A percentile compares a stretch with the other conserved stretches of the same genome.
These are phyloP conservation scores for Alligator sinensis DNA, from an alignment of 2,113 vertebrate genomes.

Conservation along the genomic window DNA sequence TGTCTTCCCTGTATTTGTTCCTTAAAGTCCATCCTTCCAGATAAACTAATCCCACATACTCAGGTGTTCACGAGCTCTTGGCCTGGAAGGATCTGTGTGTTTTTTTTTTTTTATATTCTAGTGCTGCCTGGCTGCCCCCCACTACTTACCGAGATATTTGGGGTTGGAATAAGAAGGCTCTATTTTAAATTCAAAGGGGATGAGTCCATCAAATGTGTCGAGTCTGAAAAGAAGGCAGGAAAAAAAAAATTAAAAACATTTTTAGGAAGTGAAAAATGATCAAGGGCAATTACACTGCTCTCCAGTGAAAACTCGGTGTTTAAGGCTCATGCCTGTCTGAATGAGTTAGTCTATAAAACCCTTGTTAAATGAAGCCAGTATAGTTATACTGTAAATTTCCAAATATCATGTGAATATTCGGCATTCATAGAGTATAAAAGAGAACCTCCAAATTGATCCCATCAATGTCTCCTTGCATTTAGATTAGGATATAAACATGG, in stretches of 20 bases:
- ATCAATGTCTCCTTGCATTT: not conserved
- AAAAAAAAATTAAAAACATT: too few species aligned
- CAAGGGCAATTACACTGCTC: not conserved
- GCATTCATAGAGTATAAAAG: not conserved
- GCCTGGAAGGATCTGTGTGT: not conserved
- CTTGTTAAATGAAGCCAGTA: not conserved
- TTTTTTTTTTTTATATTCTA: not conserved
- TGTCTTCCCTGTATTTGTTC: not conserved
- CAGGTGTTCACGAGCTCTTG: not conserved
- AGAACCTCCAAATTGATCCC: not conserved
- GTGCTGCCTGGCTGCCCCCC: fast-evolving
- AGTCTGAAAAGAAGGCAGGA: constrained; percentile 57
- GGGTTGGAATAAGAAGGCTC: constrained; percentile 71
- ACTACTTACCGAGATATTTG: constrained; percentile 67
- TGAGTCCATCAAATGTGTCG: constrained; percentile 77
- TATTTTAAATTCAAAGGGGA: constrained; percentile 82
- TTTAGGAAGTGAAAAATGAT: not conserved
- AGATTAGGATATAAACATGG: not conserved
- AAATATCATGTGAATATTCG: not conserved
- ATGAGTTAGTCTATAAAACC: not conserved
- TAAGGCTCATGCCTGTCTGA: not conserved
- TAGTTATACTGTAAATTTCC: not conserved
- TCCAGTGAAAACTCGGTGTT: not conserved
- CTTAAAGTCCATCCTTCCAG: not conserved
- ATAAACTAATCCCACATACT: too few species aligned